Percentiles rank a stretch among this genome's conserved stretches.
Evolutionary conservation across 2,888 invertebrate genomes (phyloP).

Genomic region (Hymenopus coronatus): DNA sequence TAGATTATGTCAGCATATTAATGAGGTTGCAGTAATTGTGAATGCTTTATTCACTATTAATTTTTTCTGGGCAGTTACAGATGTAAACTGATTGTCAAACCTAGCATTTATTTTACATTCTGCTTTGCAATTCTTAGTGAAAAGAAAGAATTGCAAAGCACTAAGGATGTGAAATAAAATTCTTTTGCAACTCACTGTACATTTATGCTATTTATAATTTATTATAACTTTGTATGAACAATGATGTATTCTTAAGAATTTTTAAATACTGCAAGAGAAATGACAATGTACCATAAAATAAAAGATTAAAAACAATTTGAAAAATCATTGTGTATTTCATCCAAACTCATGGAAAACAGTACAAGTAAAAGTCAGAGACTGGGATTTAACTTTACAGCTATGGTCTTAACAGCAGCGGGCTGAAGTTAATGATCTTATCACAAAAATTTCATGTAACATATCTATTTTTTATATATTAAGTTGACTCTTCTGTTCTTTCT

Average conservation of each 20-base stretch:
- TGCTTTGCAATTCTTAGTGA: slow-evolving; percentile 2
- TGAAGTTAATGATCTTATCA: too few species aligned
- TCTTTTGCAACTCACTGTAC: not conserved
- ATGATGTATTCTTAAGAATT: not conserved
- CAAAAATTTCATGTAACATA: too few species aligned
- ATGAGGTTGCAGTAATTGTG: not conserved
- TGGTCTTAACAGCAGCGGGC: too few species aligned
- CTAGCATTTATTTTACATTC: not conserved
- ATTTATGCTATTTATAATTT: slow-evolving; percentile 11
- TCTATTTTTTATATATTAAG: too few species aligned
- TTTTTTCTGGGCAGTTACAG: not conserved
- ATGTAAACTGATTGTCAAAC: not conserved
- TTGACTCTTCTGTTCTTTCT: too few species aligned
- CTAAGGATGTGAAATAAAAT: not conserved
- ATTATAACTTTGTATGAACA: slow-evolving; percentile 9
- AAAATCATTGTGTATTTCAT: not conserved
- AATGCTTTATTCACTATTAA: not conserved
- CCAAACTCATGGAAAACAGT: not conserved
- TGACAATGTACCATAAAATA: not conserved
- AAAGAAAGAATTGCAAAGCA: not conserved
- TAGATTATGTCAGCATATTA: not conserved
- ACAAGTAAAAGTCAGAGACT: not conserved
- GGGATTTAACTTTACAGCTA: too few species aligned
- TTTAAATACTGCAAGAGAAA: slow-evolving; percentile 1
- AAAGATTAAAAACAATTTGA: not conserved